A percentile compares a stretch with the other conserved stretches of the same genome.
Conservation (phyloP, 1,140 invertebrate species). For the Hydropsyche tenuis region DNA sequence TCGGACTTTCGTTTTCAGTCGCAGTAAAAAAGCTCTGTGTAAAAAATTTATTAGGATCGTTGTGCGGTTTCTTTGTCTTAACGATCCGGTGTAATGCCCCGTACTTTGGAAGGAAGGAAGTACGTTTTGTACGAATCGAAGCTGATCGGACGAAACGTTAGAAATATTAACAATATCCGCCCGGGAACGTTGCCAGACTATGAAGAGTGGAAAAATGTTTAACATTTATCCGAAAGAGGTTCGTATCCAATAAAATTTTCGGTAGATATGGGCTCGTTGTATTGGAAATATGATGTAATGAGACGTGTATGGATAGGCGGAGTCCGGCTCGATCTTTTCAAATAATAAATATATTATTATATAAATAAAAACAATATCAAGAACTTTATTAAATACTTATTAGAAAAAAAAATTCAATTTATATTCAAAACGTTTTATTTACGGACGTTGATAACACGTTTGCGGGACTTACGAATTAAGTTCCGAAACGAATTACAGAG, state of each 20-base stretch:
- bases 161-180: slow-evolving; percentile 34
- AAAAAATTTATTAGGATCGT: background rate
- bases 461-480: too few relatives aligned
- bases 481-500: too few relatives aligned
- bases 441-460: too few relatives aligned
- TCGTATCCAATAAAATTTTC: background rate
- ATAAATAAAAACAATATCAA: background rate
- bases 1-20: background rate
- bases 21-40: background rate
- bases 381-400: background rate
- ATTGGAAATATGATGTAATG: too few relatives aligned
- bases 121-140: background rate
- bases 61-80: background rate
- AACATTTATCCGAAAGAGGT: background rate
- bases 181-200: slow-evolving; percentile 31
- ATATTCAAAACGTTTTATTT: too few relatives aligned
- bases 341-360: too few relatives aligned
- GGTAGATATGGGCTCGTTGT: background rate
- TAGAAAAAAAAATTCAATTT: background rate
- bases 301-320: too few relatives aligned
- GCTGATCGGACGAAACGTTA: slow-evolving; percentile 14
- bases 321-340: too few relatives aligned
- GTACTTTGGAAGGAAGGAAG: background rate
- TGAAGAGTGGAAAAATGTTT: background rate
- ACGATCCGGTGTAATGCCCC: background rate